These are phyloP conservation scores for Synanceia verrucosa DNA, from an alignment of 2,797 vertebrate species.

Conservation along the genomic window DNA sequence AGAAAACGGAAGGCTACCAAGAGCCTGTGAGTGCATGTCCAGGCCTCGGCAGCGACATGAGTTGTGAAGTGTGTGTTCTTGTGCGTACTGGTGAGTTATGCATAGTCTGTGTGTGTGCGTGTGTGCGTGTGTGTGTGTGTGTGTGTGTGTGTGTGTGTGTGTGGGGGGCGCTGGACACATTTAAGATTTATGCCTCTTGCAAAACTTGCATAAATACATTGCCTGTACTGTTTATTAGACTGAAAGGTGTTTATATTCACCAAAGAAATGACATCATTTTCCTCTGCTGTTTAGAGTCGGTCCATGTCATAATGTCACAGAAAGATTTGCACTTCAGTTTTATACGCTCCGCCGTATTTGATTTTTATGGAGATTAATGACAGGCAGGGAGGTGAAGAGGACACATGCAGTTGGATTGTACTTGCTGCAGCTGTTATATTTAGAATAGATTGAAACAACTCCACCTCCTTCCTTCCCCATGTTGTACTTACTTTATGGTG, in stretches of 20 bases:
- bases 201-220: conserved; percentile 48
- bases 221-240: conserved; percentile 44
- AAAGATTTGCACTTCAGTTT: background rate
- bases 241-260: conserved; percentile 35
- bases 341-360: too few species aligned
- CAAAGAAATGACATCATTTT: conserved; percentile 13
- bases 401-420: conserved; percentile 47
- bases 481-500: background rate
- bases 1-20: conserved; percentile 35
- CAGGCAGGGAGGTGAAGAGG: background rate
- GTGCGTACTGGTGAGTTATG: conserved; percentile 39
- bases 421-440: conserved; percentile 45
- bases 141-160: background rate
- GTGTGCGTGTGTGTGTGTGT: background rate
- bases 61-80: conserved; percentile 28
- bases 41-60: conserved; percentile 40
- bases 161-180: conserved; percentile 28
- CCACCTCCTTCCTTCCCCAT: background rate
- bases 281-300: conserved; percentile 34
- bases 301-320: background rate
- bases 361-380: too few species aligned
- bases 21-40: conserved; percentile 57
- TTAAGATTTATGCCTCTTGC: conserved; percentile 24
- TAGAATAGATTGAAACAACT: conserved; percentile 29
- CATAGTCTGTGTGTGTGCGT: conserved; percentile 15